Conservation (phyloP, 2,797 vertebrate species). For the Cuniculus paca region DNA sequence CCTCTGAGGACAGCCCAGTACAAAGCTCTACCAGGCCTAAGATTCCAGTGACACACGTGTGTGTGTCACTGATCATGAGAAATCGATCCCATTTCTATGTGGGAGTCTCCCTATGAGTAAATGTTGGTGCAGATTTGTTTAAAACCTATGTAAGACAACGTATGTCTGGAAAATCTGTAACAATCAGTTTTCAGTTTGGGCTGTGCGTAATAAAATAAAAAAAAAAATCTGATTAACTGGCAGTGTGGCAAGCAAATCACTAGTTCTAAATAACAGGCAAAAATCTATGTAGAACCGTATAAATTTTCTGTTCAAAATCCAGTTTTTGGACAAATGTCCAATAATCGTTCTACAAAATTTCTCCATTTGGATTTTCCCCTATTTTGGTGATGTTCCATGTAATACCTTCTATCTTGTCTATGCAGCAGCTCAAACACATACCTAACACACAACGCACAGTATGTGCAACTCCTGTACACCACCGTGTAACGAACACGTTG, state of each 20-base stretch:
- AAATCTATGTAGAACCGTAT: neutral
- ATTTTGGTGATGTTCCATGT: neutral
- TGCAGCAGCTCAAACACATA: neutral
- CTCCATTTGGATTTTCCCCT: neutral
- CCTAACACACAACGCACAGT: neutral
- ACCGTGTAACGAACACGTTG: neutral
- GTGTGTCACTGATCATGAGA: neutral
- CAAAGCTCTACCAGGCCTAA: too few species aligned
- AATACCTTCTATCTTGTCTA: neutral
- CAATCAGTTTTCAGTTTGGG: neutral
- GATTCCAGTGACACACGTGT: neutral
- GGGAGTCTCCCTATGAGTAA: neutral
- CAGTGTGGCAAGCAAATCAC: neutral
- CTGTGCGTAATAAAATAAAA: conserved; percentile 35
- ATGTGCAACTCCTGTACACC: neutral
- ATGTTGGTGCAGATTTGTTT: neutral
- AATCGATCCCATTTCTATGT: neutral
- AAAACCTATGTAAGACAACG: neutral
- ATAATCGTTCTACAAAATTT: neutral
- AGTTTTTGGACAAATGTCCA: neutral
- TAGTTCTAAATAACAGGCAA: neutral
- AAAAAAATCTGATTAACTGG: neutral
- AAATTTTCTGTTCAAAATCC: neutral
- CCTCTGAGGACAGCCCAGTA: neutral
- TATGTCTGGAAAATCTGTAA: neutral